Percentiles rank a stretch among this genome's conserved stretches.
Conservation (phyloP, 2,888 invertebrate genomes). For the Drosophila mimetica region DNA sequence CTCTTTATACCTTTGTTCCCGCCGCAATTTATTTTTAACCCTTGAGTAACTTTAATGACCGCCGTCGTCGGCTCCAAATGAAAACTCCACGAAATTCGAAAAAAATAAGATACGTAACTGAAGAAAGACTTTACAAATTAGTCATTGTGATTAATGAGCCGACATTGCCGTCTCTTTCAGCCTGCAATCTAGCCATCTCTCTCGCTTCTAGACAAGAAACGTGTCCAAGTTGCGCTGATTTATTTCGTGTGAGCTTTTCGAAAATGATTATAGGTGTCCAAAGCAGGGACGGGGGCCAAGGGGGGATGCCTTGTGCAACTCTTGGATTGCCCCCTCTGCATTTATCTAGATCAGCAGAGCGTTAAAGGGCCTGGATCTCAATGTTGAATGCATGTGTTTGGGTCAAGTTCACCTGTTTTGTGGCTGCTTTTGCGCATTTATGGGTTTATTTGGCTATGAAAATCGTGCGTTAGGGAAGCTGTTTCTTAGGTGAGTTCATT, state of each 20-base stretch:
- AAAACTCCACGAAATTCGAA: constrained; percentile 15
- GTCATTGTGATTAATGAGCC: constrained; percentile 73
- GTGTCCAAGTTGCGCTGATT: constrained; percentile 49
- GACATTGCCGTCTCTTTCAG: constrained; percentile 5
- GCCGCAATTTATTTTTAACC: constrained; percentile 43
- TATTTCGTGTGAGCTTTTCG: constrained; percentile 42
- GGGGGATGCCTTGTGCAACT: constrained; percentile 51
- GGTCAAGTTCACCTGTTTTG: constrained; percentile 59
- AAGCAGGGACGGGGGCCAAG: neutral
- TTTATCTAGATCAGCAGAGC: constrained; percentile 51
- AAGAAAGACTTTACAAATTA: constrained; percentile 52
- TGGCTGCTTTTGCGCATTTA: constrained; percentile 6
- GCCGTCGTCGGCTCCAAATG: constrained; percentile 41
- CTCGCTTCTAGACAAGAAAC: constrained; percentile 16
- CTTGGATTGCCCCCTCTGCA: constrained; percentile 34
- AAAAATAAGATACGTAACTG: constrained; percentile 3
- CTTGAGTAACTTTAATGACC: constrained; percentile 55
- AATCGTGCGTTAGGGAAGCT: too few relatives aligned
- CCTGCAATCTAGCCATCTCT: neutral
- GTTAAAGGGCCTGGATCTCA: constrained; percentile 30
- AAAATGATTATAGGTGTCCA: constrained; percentile 38
- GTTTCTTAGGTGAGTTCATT: neutral
- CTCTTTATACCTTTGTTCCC: constrained; percentile 19
- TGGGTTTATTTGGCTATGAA: constrained; percentile 1
- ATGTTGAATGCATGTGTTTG: constrained; percentile 39